These are phyloP conservation scores for Paedocypris micromegethes DNA, from an alignment of 2,797 vertebrate species.

Conservation along the genomic window DNA sequence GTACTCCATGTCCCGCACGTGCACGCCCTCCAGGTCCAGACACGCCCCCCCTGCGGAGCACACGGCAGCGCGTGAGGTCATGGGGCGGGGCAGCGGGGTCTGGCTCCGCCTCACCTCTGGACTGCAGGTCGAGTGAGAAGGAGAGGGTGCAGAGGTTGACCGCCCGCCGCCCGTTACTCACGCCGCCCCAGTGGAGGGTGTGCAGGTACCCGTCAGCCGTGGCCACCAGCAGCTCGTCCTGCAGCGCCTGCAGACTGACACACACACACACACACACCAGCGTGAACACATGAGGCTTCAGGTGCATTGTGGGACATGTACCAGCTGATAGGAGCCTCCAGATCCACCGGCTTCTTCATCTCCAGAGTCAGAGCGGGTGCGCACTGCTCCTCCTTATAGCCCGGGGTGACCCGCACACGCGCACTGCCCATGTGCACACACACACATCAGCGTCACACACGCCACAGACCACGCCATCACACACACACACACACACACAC, in stretches of 20 bases:
- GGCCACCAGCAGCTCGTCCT: slow-evolving; percentile 88
- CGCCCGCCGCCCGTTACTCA: slow-evolving; percentile 88
- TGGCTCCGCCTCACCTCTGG: slow-evolving; percentile 74
- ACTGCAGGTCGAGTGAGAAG: slow-evolving; percentile 93
- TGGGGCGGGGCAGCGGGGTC: not conserved
- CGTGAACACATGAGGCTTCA: too few species aligned
- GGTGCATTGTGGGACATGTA: slow-evolving; percentile 47
- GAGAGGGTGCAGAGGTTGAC: slow-evolving; percentile 90
- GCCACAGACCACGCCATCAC: slow-evolving; percentile 4
- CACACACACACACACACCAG: slow-evolving; percentile 13
- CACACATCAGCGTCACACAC: not conserved
- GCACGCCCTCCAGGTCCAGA: slow-evolving; percentile 81
- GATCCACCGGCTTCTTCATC: slow-evolving; percentile 90
- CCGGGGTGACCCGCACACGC: slow-evolving; percentile 83
- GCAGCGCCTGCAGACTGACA: slow-evolving; percentile 84
- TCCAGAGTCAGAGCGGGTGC: slow-evolving; percentile 88
- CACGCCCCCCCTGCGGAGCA: slow-evolving; percentile 80
- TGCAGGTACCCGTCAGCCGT: slow-evolving; percentile 91
- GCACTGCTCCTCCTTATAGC: slow-evolving; percentile 95
- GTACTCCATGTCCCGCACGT: slow-evolving; percentile 90
- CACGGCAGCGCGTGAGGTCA: not conserved
- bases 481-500: slow-evolving; percentile 33
- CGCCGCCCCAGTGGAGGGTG: slow-evolving; percentile 91
- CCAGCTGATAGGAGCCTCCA: slow-evolving; percentile 94
- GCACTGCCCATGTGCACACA: slow-evolving; percentile 80